These are phyloP conservation scores for Drosophila planitibia DNA, from an alignment of 2,888 invertebrate genomes.

Conservation along the genomic window DNA sequence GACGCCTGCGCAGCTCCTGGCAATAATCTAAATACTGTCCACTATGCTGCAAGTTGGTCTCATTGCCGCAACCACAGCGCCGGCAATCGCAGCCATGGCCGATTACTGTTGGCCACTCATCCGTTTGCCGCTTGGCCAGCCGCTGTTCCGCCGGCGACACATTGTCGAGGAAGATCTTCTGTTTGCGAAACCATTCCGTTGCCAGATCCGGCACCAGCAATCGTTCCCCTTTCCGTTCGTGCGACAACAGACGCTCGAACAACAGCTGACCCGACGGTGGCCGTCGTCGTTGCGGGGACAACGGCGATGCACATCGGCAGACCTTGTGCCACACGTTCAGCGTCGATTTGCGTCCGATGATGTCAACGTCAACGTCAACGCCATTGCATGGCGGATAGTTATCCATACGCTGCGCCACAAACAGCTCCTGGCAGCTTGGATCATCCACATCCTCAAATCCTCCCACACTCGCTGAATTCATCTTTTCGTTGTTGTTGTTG, in stretches of 20 bases:
- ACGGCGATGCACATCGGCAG: not conserved
- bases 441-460: not conserved
- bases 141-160: slow-evolving; percentile 33
- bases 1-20: slow-evolving; percentile 27
- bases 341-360: not conserved
- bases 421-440: slow-evolving; percentile 24
- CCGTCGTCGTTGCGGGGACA: not conserved
- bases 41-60: slow-evolving; percentile 25
- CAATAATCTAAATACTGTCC: slow-evolving; percentile 34
- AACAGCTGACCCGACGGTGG: slow-evolving; percentile 6
- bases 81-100: slow-evolving; percentile 8
- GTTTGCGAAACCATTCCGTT: slow-evolving; percentile 73
- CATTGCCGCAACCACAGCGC: slow-evolving; percentile 3
- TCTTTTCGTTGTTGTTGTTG: not conserved
- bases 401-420: slow-evolving; percentile 26
- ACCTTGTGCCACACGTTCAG: slow-evolving; percentile 12
- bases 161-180: slow-evolving; percentile 57
- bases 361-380: no score
- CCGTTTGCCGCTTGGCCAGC: not conserved
- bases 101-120: not conserved
- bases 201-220: slow-evolving; percentile 70
- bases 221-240: slow-evolving; percentile 34
- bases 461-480: not conserved
- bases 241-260: slow-evolving; percentile 49
- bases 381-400: slow-evolving; percentile 46